Evolutionary conservation across 2,888 invertebrate genomes (phyloP), one percentile per base, ranked within the genome.

Genomic region (Chrysopilus asiliformis): DNA sequence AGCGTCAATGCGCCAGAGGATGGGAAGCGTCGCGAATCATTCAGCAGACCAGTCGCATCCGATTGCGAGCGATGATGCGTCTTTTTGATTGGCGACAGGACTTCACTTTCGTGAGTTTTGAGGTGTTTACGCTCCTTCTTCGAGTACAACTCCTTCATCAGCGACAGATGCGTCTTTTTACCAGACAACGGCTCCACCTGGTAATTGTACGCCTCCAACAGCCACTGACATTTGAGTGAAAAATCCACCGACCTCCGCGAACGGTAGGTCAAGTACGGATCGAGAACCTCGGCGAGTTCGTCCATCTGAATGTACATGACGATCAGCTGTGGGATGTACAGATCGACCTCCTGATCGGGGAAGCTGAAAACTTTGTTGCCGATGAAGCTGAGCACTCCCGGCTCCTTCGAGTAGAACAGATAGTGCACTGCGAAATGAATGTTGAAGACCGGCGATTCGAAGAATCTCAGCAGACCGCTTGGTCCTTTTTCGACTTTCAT

Each of bases 291-390:
- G 37, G 97, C 95, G 48, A 95, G 80, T 58, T 95, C 95, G 53
- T 84, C 84, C 79, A 94, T 90, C 68, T 95, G 93, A 64, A 97
- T 86, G 63, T 95, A 98, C 89, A 98, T 91, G 54, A 90, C 90
- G 54, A 98, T 83, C 55, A 98, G 67, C 66, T 98, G 98, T 32
- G 97, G 97, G 59, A 98, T 74, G 67, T 95, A 98, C 63, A 95
- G 90, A 68, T 98, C 95, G 45, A 97, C 91, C 49, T 94, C 91
- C 46, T 71, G 72, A 60, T 86, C 76, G 19, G 81, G 78, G 64
- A 97, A 97, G 63, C 84, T 89, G 66, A 97, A 97, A 68, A 98
- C 78, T 66, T 91, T 86, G 68, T 97, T 97, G 45, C 91, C 97
- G 59, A 98, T 80, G 67, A 97, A 98, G 52, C 87, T 85, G 56